These are phyloP conservation scores for Geotrypetes seraphini DNA, from an alignment of 2,797 vertebrate species.

Conservation along the genomic window DNA sequence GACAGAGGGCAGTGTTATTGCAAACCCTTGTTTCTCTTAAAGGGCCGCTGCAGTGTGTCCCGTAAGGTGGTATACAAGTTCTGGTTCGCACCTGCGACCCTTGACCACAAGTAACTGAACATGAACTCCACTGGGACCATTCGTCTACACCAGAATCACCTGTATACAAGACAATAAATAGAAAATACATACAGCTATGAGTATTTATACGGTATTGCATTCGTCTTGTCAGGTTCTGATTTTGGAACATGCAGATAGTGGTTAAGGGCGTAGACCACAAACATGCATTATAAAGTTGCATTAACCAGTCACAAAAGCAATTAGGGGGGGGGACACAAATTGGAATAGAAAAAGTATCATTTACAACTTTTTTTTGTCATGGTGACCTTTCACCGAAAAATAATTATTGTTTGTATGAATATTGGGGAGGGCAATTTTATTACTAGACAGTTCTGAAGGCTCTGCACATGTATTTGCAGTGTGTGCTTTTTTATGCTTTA, in stretches of 20 bases:
- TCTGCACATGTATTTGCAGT: too few species aligned
- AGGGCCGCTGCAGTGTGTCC: slow-evolving; percentile 99
- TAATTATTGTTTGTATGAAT: too few species aligned
- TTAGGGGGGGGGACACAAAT: slow-evolving; percentile 31
- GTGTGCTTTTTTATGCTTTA: too few species aligned
- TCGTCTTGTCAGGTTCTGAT: too few species aligned
- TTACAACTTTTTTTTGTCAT: slow-evolving; percentile 2
- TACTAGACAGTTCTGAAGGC: too few species aligned
- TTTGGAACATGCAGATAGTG: slow-evolving; percentile 15
- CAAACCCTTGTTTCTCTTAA: slow-evolving; percentile 99
- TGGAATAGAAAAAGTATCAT: slow-evolving; percentile 6
- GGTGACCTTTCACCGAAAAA: slow-evolving; percentile 16
- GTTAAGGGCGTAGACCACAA: slow-evolving; percentile 22
- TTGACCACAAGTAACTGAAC: slow-evolving; percentile 99
- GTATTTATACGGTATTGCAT: slow-evolving; percentile 9
- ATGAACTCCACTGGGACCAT: slow-evolving; percentile 99
- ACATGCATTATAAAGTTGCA: slow-evolving; percentile 21
- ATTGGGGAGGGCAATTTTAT: too few species aligned
- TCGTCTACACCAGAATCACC: slow-evolving; percentile 99
- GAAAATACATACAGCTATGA: slow-evolving; percentile 54
- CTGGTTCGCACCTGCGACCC: slow-evolving; percentile 99
- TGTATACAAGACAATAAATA: slow-evolving; percentile 86
- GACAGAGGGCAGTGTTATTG: slow-evolving; percentile 99
- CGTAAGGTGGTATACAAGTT: slow-evolving; percentile 99
- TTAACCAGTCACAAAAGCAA: slow-evolving; percentile 30